A percentile compares a stretch with the other conserved stretches of the same genome.
Evolutionary conservation across 2,113 vertebrate species (phyloP).

Genomic region (Pogona vitticeps): DNA sequence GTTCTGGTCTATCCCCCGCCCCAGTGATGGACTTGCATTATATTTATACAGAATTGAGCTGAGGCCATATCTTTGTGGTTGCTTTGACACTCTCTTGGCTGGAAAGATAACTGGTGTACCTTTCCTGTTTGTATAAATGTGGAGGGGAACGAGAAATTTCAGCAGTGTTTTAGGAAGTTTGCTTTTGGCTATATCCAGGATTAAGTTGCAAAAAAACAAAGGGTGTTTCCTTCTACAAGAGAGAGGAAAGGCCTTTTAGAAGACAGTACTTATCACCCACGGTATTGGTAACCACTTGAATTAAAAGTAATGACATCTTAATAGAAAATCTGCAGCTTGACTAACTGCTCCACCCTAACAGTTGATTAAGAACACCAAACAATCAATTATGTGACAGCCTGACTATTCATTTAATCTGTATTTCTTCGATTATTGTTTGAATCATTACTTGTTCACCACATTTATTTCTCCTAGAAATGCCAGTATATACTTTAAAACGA

Average conservation of each 20-base stretch:
- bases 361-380: constrained; percentile 1
- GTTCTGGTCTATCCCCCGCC: no score
- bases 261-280: neutral
- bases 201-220: neutral
- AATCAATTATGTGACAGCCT: neutral
- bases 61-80: neutral
- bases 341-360: neutral
- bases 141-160: neutral
- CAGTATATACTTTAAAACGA: neutral
- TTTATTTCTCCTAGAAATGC: neutral
- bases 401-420: neutral
- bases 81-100: neutral
- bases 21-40: neutral
- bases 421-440: neutral
- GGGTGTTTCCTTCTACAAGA: neutral
- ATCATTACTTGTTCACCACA: neutral
- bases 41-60: neutral
- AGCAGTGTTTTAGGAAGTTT: neutral
- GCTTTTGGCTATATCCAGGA: neutral
- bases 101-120: neutral
- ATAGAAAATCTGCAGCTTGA: neutral
- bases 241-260: neutral
- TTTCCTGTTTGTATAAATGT: neutral
- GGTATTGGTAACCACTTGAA: neutral
- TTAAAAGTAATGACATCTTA: neutral